Evolutionary conservation across 2,888 invertebrate genomes (phyloP).

Genomic region (Leptopilina syphax): DNA sequence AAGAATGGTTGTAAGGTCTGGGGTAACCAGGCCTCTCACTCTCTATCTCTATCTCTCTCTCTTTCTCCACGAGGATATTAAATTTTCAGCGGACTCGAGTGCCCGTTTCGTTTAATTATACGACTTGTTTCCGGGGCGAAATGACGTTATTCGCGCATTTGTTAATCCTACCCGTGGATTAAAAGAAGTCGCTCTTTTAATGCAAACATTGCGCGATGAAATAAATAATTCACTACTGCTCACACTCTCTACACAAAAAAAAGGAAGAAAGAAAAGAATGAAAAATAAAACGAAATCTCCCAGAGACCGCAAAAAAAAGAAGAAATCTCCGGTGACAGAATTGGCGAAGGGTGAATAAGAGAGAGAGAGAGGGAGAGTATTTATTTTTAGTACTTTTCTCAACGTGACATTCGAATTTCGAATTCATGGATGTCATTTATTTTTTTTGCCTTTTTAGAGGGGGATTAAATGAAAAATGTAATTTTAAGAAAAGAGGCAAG

Average conservation of each 20-base stretch:
- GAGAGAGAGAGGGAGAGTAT: no score
- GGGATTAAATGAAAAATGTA: background rate
- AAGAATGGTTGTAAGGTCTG: constrained; percentile 47
- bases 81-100: constrained; percentile 63
- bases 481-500: background rate
- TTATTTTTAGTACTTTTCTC: background rate
- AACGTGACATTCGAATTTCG: background rate
- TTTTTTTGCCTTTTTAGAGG: background rate
- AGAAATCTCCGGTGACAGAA: constrained; percentile 3
- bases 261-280: background rate
- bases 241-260: background rate
- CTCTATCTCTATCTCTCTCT: no score
- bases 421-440: background rate
- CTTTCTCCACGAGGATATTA: constrained; percentile 62
- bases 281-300: no score
- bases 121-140: constrained; percentile 58
- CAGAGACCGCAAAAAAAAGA: background rate
- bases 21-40: constrained; percentile 42
- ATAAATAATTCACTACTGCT: constrained; percentile 27
- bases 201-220: constrained; percentile 24
- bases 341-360: background rate
- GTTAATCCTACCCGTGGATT: constrained; percentile 48
- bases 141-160: constrained; percentile 54
- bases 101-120: constrained; percentile 61
- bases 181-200: constrained; percentile 8